These are phyloP conservation scores for Darevskia mixta DNA, from an alignment of 2,797 vertebrate genomes.

Conservation along the genomic window DNA sequence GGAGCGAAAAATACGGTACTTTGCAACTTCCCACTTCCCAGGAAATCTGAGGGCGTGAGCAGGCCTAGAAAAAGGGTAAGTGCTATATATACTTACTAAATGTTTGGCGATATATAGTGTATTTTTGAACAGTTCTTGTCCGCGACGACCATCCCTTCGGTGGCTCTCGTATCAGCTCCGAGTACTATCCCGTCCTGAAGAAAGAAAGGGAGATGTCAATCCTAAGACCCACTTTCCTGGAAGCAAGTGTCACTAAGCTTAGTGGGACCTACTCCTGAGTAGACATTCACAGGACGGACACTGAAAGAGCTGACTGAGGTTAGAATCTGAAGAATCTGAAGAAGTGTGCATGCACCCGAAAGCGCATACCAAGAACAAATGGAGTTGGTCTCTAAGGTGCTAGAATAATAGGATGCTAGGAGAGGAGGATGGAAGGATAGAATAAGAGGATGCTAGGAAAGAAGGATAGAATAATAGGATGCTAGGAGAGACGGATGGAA, in stretches of 20 bases:
- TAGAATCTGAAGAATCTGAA: too few relatives aligned
- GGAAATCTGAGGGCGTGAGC: background rate
- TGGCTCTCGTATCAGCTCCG: conserved; percentile 96
- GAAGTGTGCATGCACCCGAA: too few relatives aligned
- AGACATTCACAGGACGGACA: background rate
- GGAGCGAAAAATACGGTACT: too few relatives aligned
- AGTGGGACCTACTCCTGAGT: background rate
- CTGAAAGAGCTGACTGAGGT: too few relatives aligned
- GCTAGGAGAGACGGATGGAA: too few relatives aligned
- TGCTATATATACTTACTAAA: conserved; percentile 89
- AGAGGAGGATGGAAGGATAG: too few relatives aligned
- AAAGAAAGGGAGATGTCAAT: conserved; percentile 4
- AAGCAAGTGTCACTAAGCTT: background rate
- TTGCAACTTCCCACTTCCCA: background rate
- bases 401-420: too few relatives aligned
- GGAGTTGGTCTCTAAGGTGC: too few relatives aligned
- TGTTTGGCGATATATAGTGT: conserved; percentile 96
- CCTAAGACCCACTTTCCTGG: background rate
- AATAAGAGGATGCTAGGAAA: too few relatives aligned
- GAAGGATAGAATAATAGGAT: too few relatives aligned
- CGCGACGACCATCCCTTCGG: conserved; percentile 96
- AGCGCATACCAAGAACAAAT: too few relatives aligned
- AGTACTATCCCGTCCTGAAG: conserved; percentile 89
- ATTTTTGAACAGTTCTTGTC: conserved; percentile 99
- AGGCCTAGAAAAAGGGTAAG: too few relatives aligned